These are phyloP conservation scores for Dryoscopus gambensis DNA, from an alignment of 2,113 vertebrate species.

Conservation along the genomic window DNA sequence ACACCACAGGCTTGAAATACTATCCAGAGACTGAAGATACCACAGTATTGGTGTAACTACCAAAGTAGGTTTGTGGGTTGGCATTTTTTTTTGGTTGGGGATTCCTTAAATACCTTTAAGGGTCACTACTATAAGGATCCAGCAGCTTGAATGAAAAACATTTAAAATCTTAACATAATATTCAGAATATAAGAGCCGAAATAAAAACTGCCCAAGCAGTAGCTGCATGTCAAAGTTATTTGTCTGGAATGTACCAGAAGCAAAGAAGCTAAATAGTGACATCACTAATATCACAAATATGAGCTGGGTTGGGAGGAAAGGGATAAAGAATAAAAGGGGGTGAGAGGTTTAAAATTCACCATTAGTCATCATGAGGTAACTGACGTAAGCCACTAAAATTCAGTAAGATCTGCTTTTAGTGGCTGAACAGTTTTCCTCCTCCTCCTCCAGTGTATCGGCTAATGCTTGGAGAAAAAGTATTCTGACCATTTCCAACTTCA, in stretches of 20 bases:
- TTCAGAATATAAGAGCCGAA: not conserved
- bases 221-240: not conserved
- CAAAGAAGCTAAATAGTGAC: not conserved
- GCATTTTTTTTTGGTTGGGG: not conserved
- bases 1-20: constrained; percentile 18
- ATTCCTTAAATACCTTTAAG: not conserved
- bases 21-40: not conserved
- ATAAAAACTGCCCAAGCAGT: not conserved
- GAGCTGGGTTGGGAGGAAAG: not conserved
- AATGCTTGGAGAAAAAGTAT: not conserved
- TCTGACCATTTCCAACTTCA: not conserved
- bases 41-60: not conserved
- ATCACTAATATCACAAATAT: not conserved
- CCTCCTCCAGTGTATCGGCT: not conserved
- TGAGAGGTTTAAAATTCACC: not conserved
- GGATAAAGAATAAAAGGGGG: not conserved
- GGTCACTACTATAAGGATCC: not conserved
- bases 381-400: not conserved
- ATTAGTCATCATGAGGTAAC: not conserved
- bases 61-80: not conserved
- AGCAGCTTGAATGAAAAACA: constrained; percentile 11
- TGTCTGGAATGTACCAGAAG: constrained; percentile 30
- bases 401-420: not conserved
- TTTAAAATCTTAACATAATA: not conserved
- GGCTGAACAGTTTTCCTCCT: not conserved